Percentiles rank a stretch among this genome's conserved stretches.
Conservation (phyloP, 2,888 invertebrate genomes). For the Dicycla oo region DNA sequence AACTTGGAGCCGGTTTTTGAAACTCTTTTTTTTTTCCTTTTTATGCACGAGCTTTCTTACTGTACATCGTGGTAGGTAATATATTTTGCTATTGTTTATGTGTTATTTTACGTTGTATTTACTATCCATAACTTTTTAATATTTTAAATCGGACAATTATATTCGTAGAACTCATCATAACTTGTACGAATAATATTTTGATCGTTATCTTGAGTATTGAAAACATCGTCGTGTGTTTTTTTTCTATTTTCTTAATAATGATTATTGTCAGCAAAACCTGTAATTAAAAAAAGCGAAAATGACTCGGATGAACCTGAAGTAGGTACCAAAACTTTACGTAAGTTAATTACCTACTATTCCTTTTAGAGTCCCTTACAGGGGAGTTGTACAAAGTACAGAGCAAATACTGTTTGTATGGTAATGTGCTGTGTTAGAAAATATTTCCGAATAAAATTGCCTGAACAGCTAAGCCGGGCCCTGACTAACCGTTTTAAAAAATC, state of each 20-base stretch:
- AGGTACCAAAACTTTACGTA: neutral
- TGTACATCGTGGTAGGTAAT: conserved; percentile 68
- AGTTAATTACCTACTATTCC: neutral
- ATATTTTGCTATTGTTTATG: conserved; percentile 61
- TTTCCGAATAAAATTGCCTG: neutral
- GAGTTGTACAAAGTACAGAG: neutral
- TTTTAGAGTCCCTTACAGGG: neutral
- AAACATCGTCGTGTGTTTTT: neutral
- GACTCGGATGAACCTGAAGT: neutral
- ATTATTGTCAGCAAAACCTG: neutral
- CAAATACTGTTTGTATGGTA: neutral
- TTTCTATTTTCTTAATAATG: neutral
- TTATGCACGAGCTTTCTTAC: conserved; percentile 71
- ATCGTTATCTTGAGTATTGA: neutral
- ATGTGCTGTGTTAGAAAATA: neutral
- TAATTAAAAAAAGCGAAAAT: neutral
- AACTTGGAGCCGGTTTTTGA: conserved; percentile 67
- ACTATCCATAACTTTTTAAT: neutral
- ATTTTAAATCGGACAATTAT: neutral
- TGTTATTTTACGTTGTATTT: conserved; percentile 10
- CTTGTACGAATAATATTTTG: neutral
- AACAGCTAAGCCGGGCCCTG: neutral
- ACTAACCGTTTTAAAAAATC: neutral
- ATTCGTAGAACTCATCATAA: neutral
- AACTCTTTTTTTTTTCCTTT: conserved; percentile 67